Percentiles rank a stretch among this genome's conserved stretches.
phyloP scores from a whole-genome alignment of 1,140 invertebrate species.

The Galendromus occidentalis region DNA sequence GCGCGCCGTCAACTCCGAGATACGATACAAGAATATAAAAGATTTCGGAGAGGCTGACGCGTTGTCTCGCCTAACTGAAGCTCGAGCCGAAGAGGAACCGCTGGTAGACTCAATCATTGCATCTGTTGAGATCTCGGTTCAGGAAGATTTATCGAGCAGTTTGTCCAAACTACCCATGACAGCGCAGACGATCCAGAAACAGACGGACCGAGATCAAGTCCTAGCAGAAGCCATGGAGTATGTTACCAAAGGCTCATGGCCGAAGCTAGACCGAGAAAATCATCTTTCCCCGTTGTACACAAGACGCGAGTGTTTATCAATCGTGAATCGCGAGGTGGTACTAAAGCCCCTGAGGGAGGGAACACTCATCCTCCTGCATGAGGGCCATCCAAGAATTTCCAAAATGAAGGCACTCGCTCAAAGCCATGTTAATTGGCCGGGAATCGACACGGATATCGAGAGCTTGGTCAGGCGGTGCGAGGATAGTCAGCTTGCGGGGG shows the following conservation, averaged over 20 bases:
- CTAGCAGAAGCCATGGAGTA: no score
- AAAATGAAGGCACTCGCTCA: slow-evolving; percentile 27
- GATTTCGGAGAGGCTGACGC: slow-evolving; percentile 21
- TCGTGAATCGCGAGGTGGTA: slow-evolving; percentile 19
- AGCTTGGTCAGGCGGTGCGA: slow-evolving; percentile 18
- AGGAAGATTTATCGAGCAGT: no score
- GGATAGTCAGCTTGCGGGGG: slow-evolving; percentile 20
- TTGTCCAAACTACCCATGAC: no score
- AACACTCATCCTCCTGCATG: slow-evolving; percentile 30
- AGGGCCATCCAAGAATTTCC: slow-evolving; percentile 23
- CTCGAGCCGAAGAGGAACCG: background rate
- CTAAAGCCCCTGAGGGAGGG: slow-evolving; percentile 25
- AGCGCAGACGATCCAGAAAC: no score
- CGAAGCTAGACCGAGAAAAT: background rate
- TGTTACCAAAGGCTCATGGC: no score
- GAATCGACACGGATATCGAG: slow-evolving; percentile 28
- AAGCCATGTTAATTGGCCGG: slow-evolving; percentile 29
- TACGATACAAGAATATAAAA: slow-evolving; percentile 20
- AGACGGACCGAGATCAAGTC: no score
- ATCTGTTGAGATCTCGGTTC: no score
- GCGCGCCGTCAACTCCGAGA: slow-evolving; percentile 24
- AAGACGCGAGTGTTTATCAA: slow-evolving; percentile 17
- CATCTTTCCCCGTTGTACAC: background rate
- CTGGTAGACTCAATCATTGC: background rate
- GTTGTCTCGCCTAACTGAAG: slow-evolving; percentile 13